Conservation (phyloP, 2,888 invertebrate genomes). For the Athrips mouffetella region DNA sequence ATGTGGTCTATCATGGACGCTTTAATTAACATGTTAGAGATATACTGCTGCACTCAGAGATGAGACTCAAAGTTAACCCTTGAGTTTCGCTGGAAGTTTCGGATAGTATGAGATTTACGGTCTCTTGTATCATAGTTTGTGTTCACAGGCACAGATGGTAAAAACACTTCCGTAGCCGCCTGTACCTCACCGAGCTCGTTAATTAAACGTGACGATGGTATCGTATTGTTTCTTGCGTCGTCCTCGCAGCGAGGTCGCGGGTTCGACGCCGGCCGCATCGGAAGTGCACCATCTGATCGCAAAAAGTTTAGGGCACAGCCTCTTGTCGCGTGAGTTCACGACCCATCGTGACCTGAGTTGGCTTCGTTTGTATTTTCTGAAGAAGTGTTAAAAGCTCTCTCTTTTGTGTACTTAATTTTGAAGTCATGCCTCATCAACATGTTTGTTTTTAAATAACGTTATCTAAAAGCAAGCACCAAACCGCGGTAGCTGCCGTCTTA, state of each 20-base stretch:
- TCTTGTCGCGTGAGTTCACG: background rate
- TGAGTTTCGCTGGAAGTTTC: background rate
- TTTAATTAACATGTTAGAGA: too few relatives aligned
- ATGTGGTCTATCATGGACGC: too few relatives aligned
- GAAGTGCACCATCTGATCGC: conserved; percentile 29
- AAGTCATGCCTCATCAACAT: too few relatives aligned
- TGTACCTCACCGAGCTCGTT: conserved; percentile 32
- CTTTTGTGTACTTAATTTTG: too few relatives aligned
- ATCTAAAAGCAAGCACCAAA: too few relatives aligned
- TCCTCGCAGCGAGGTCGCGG: conserved; percentile 40
- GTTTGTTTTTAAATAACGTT: too few relatives aligned
- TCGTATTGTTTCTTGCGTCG: conserved; percentile 44
- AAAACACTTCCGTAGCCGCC: conserved; percentile 4
- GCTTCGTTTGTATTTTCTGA: too few relatives aligned
- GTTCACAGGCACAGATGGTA: background rate
- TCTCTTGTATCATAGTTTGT: background rate
- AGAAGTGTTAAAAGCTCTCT: too few relatives aligned
- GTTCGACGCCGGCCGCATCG: conserved; percentile 33
- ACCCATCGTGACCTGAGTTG: background rate
- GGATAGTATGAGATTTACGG: background rate
- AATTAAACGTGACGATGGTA: conserved; percentile 50
- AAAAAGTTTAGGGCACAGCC: conserved; percentile 21
- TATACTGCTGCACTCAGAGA: too few relatives aligned
- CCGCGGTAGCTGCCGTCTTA: too few relatives aligned
- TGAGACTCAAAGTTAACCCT: too few relatives aligned